Evolutionary conservation across 2,113 vertebrate genomes (phyloP).

Genomic region (Calidris pugnax): DNA sequence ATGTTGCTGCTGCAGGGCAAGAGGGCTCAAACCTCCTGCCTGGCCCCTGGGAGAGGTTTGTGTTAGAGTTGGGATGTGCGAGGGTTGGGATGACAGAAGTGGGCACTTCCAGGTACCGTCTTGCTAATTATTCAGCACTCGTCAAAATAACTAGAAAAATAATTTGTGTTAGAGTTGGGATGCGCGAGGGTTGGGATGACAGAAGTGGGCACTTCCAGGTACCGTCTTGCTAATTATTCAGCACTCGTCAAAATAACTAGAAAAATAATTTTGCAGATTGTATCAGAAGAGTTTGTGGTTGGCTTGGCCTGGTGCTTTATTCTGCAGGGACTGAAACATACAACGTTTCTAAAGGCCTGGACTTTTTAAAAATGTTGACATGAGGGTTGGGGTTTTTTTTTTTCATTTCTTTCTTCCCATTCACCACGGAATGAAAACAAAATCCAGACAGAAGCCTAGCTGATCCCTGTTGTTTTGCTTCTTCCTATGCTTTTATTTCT

Average conservation of each 20-base stretch:
- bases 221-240: neutral
- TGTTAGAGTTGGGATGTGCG: accelerated
- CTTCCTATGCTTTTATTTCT: neutral
- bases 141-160: neutral
- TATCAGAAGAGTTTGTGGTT: neutral
- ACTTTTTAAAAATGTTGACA: neutral
- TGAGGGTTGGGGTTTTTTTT: neutral
- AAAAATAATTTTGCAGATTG: neutral
- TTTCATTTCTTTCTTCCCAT: neutral
- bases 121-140: neutral
- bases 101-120: neutral
- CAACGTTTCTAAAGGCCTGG: neutral
- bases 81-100: neutral
- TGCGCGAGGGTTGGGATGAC: neutral
- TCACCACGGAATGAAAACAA: neutral
- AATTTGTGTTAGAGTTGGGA: no score
- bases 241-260: neutral
- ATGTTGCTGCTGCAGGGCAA: neutral
- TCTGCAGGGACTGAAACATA: neutral
- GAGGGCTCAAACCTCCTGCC: neutral
- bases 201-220: neutral
- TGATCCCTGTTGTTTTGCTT: neutral
- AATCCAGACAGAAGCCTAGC: neutral
- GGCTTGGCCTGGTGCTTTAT: neutral
- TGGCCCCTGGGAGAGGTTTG: neutral